phyloP scores from a whole-genome alignment of 2,888 invertebrate species.

The Lottia gigantea region DNA sequence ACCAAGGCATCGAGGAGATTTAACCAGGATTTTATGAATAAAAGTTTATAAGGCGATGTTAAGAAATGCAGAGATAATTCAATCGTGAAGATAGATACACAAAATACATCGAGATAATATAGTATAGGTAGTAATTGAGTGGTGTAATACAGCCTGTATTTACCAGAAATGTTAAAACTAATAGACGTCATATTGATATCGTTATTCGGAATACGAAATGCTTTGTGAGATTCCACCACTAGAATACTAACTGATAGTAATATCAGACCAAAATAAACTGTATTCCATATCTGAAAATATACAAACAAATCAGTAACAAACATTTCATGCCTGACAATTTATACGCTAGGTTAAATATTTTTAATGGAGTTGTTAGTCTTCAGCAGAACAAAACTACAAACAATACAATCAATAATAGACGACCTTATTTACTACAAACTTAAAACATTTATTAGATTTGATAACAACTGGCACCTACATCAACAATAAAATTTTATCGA shows the following conservation, averaged over 20 bases:
- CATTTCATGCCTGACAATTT: too few relatives aligned
- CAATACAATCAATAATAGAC: too few relatives aligned
- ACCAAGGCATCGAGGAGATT: neutral
- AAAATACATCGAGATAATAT: conserved; percentile 10
- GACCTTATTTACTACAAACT: too few relatives aligned
- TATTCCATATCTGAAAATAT: conserved; percentile 12
- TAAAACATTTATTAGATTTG: too few relatives aligned
- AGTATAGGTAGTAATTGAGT: conserved; percentile 3
- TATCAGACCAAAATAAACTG: conserved; percentile 9
- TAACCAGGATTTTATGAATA: neutral
- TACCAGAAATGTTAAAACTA: conserved; percentile 1
- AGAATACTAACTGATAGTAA: conserved; percentile 11
- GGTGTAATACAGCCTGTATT: conserved; percentile 8
- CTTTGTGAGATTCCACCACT: neutral
- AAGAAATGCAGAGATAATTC: conserved; percentile 11
- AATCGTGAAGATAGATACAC: conserved; percentile 16
- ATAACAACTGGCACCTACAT: too few relatives aligned
- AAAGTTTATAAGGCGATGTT: conserved; percentile 2
- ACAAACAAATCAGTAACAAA: too few relatives aligned
- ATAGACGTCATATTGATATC: neutral
- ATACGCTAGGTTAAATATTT: too few relatives aligned
- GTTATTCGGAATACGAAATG: conserved; percentile 3
- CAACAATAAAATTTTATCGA: too few relatives aligned
- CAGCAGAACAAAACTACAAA: too few relatives aligned
- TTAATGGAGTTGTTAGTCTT: too few relatives aligned